Conservation (phyloP, 2,888 invertebrate species). For the Limenitis camilla region DNA sequence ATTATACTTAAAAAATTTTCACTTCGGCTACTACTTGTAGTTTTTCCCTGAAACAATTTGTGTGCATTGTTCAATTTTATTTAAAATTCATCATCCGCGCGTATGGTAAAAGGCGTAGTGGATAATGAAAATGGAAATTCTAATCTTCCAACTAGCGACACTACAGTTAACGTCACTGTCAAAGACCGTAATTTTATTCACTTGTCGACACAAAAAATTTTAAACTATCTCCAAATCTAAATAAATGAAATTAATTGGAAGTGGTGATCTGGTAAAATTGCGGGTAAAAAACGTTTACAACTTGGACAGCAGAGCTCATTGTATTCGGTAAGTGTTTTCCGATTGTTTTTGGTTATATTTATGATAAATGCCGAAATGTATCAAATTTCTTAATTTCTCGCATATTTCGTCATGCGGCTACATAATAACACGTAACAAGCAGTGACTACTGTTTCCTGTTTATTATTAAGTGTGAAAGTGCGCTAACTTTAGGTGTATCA, state of each 20-base stretch:
- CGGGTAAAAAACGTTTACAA: neutral
- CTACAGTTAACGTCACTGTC: slow-evolving; percentile 9
- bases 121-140: too few relatives aligned
- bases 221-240: slow-evolving; percentile 13
- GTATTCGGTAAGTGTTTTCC: slow-evolving; percentile 13
- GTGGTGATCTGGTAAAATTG: slow-evolving; percentile 10
- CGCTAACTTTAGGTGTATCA: neutral
- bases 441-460: neutral
- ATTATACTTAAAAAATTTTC: too few relatives aligned
- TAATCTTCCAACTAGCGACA: slow-evolving; percentile 11
- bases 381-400: slow-evolving; percentile 20
- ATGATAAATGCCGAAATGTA: slow-evolving; percentile 14
- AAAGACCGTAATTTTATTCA: slow-evolving; percentile 18
- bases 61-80: too few relatives aligned
- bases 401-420: slow-evolving; percentile 11
- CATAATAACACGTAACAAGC: slow-evolving; percentile 6
- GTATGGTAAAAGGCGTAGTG: too few relatives aligned
- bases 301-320: neutral
- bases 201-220: slow-evolving; percentile 22
- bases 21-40: too few relatives aligned
- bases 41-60: too few relatives aligned
- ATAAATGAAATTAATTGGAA: slow-evolving; percentile 10
- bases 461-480: neutral
- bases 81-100: too few relatives aligned
- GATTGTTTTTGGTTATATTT: slow-evolving; percentile 9